phyloP scores from a whole-genome alignment of 2,113 vertebrate genomes.

The Grallaria varia region DNA sequence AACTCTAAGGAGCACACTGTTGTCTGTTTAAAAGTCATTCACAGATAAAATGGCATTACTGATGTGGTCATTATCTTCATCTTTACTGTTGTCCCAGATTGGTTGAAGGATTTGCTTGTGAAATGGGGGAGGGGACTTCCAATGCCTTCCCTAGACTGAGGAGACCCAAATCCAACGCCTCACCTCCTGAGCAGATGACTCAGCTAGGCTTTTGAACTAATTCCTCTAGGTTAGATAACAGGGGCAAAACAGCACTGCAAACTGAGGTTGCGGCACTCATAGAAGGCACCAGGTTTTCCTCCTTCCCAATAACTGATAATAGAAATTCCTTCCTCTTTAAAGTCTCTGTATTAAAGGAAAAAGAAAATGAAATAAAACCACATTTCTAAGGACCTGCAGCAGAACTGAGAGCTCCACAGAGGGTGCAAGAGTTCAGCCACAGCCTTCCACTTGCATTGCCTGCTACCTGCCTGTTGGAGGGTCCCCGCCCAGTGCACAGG shows the following conservation, averaged over 20 bases:
- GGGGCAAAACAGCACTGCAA: not conserved
- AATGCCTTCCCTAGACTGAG: not conserved
- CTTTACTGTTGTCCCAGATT: not conserved
- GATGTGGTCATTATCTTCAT: accelerated
- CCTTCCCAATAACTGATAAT: not conserved
- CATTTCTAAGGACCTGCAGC: not conserved
- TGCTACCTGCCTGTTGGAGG: not conserved
- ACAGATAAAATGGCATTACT: not conserved
- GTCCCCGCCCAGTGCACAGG: not conserved
- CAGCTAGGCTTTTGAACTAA: not conserved
- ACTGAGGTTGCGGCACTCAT: not conserved
- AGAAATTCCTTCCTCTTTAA: not conserved
- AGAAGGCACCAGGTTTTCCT: not conserved
- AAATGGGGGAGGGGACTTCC: not conserved
- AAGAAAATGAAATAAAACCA: not conserved
- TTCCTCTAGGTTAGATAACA: not conserved
- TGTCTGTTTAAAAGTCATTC: not conserved
- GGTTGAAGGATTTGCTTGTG: not conserved
- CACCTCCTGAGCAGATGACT: not conserved
- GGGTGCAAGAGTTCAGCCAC: not conserved
- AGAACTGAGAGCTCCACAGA: not conserved
- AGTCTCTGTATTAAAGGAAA: not conserved
- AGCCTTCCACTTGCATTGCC: not conserved
- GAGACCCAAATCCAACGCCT: not conserved
- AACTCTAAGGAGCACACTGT: not conserved